phyloP scores from a whole-genome alignment of 2,113 vertebrate genomes.

The Gnathonemus echidnorhynchus region DNA sequence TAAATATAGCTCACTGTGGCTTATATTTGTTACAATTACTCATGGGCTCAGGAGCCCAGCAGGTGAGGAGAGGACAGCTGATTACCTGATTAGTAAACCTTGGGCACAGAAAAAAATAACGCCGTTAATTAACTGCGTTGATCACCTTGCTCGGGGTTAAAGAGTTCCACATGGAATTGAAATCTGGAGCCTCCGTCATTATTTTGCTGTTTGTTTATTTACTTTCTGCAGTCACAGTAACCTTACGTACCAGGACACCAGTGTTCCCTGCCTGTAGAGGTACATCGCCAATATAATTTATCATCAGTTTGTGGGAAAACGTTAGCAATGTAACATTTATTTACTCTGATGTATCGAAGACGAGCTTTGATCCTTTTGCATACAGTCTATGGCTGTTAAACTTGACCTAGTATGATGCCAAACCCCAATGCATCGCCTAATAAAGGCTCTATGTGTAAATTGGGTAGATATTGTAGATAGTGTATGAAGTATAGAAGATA shows the following conservation, averaged over 20 bases:
- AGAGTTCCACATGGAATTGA: background rate
- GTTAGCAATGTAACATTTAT: background rate
- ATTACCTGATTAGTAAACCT: background rate
- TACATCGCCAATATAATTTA: background rate
- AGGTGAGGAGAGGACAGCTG: constrained; percentile 2
- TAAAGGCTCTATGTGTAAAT: background rate
- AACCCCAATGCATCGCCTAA: background rate
- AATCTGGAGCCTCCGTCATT: background rate
- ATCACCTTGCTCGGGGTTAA: background rate
- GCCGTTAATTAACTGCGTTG: background rate
- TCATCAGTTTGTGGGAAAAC: background rate
- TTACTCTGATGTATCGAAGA: background rate
- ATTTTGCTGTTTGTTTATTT: background rate
- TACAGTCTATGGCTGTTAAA: background rate
- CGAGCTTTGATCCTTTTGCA: background rate
- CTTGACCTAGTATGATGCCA: background rate
- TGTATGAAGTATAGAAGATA: background rate
- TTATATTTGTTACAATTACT: constrained; percentile 1
- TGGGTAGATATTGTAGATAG: background rate
- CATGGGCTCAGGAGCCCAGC: background rate
- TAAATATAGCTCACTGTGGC: background rate
- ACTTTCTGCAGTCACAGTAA: background rate
- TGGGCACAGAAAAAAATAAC: background rate
- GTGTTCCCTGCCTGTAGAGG: background rate
- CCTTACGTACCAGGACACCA: background rate